Evolutionary conservation across 2,797 vertebrate genomes (phyloP), one percentile per base, ranked within the genome.

Genomic region (Xerus rutilus): DNA sequence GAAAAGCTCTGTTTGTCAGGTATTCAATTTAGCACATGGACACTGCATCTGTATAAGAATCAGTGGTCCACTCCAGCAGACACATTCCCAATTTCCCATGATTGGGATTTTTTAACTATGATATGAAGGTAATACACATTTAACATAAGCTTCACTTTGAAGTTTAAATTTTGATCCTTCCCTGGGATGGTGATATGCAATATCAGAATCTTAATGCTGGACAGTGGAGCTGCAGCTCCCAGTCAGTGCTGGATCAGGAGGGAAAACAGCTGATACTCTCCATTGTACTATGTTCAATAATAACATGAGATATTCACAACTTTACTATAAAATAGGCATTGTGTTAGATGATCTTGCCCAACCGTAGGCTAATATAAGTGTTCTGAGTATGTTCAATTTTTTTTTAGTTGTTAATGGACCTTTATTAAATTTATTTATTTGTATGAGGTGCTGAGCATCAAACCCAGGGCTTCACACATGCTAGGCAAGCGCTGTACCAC

Each of bases 1-100:
- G 3, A 81, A 62, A 49, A 39, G 5, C 0, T 7, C 13, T 21
- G 11, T 35, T 8, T 11, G 39, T 76, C 17, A 17, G 18, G 39
- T 1, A 23, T 10, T 67, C 2, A 1, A 8, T 25, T 25, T 4
- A 1, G 9, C n/a, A 15, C 0, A 14, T n/a, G 35, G 25, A 64
- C n/a, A 25, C 7, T 8, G 43, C 15, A 3, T 67, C 12, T 32
- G 70, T n/a, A 3, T 2, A 59, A 23, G 39, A 65, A 28, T 57
- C 45, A 45, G 39, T 28, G 18, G 18, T 32, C 18, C 9, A 8
- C 21, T n/a, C 54, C 57, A 23, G 57, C 21, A 59, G 57, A 59
- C 57, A 23, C 57, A 6, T 7, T 57, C 18, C 18, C 54, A 57
- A 7, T 21, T 57, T 57, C 18, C 54, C 64, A 4, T 64, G 25